Evolutionary conservation across 2,113 vertebrate species (phyloP).

Genomic region (Litocranius walleri): DNA sequence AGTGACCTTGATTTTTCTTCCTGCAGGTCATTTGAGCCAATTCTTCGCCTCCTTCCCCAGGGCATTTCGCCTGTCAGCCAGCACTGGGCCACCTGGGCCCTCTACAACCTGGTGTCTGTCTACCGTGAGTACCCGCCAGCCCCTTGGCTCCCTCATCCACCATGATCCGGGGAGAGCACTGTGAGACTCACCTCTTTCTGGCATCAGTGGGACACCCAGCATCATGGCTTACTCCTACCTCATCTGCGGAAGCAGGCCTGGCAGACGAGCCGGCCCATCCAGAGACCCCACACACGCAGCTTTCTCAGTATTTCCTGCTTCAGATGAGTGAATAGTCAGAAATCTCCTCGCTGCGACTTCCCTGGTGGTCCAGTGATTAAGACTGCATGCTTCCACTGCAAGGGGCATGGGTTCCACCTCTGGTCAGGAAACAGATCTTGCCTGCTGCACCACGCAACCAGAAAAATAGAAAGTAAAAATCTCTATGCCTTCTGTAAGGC

Average conservation of each 20-base stretch:
- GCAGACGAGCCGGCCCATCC: rapidly evolving
- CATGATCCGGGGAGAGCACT: rapidly evolving
- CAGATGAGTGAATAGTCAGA: neutral
- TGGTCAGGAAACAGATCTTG: neutral
- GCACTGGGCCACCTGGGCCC: slow-evolving; percentile 99
- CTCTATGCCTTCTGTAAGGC: neutral
- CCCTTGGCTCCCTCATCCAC: neutral
- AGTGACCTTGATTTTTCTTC: slow-evolving; percentile 41
- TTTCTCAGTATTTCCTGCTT: neutral
- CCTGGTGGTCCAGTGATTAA: neutral
- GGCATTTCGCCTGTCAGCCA: slow-evolving; percentile 94
- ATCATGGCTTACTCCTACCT: neutral
- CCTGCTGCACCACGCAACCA: neutral
- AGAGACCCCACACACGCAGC: neutral
- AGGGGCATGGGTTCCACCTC: neutral
- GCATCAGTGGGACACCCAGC: neutral
- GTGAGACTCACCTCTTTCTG: neutral
- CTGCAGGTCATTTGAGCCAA: slow-evolving; percentile 96
- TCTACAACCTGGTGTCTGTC: slow-evolving; percentile 97
- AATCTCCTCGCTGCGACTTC: neutral
- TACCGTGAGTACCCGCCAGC: slow-evolving; percentile 89
- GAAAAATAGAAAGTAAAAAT: neutral
- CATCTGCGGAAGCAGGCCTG: neutral
- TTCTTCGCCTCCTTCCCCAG: slow-evolving; percentile 97
- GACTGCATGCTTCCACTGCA: neutral